Evolutionary conservation across 1,140 invertebrate species (phyloP), one percentile per base, ranked within the genome.

Genomic region (Drosophila insularis): DNA sequence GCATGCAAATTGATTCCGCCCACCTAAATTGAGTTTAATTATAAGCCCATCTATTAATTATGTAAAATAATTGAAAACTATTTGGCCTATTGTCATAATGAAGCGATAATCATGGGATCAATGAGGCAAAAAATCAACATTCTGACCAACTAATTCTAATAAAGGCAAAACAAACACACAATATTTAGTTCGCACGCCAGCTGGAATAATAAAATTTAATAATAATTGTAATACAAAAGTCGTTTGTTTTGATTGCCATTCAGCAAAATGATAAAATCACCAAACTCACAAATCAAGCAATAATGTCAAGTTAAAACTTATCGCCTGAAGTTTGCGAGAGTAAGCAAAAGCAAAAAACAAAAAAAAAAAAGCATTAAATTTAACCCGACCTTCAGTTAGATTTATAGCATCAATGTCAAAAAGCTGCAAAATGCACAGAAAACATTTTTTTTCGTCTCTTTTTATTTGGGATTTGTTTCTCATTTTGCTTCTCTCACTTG

Each of bases 311-410:
- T n/a, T 14, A 50, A 50, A 50, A 46, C 43, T 19, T 7, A 46
- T 46, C 17, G 43, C 43, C 14, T 46, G 7, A 17, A 46, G 31
- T 32, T 7, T 58, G 19, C 14, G 35, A 43, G 21, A 43, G 5
- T 10, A 27, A 27, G 23, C 23, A 27, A 27, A 27, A 27, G 4
- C 0, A 23, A 23, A 23, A 23, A 23, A 4, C 4, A 23, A 23
- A 23, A 64, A 58, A 63, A 46, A 55, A 13, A 4, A 13, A 35
- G 17, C 8, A 58, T 54, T 64, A 64, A 68, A 65, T 53, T 66
- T 37, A 54, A 39, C 21, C 7, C 46, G 75, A 70, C 75, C 75
- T 78, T 78, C 67, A 60, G 13, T 14, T 39, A 67, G 67, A 78
- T 78, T 78, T 74, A 78, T 78, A 53, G 64, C 61, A 61, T 53